phyloP scores from a whole-genome alignment of 2,113 vertebrate genomes.

The Ceratotherium simum region DNA sequence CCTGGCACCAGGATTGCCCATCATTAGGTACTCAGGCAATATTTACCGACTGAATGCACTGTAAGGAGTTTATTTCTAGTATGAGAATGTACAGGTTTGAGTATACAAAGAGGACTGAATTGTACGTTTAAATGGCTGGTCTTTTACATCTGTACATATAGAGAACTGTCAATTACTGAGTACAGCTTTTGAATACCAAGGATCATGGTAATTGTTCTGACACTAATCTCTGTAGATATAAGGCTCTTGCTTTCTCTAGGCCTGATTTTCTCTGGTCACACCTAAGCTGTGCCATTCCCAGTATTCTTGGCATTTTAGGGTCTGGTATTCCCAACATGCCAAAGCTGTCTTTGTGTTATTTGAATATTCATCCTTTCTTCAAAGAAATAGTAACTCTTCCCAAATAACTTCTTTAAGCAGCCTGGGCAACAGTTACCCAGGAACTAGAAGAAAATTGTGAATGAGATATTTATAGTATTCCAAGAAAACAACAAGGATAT shows the following conservation, averaged over 20 bases:
- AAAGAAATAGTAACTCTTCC: neutral
- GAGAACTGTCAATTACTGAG: neutral
- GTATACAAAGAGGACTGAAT: neutral
- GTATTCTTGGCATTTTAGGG: neutral
- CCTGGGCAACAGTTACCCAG: neutral
- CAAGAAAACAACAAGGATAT: neutral
- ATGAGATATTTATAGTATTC: neutral
- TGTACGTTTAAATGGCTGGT: neutral
- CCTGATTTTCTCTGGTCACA: neutral
- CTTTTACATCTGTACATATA: neutral
- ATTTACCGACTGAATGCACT: neutral
- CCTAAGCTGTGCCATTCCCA: neutral
- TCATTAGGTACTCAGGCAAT: neutral
- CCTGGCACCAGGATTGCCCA: neutral
- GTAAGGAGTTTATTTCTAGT: neutral
- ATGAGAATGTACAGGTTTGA: neutral
- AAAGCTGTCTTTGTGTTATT: neutral
- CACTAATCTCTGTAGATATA: neutral
- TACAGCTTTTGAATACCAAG: conserved; percentile 9
- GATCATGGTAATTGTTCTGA: neutral
- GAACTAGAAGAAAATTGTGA: conserved; percentile 46
- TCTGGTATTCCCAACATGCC: neutral
- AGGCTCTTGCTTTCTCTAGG: neutral
- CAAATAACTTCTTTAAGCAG: neutral
- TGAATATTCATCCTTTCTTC: conserved; percentile 17